These are phyloP conservation scores for Chymomyza caudatula DNA, from an alignment of 2,888 invertebrate species.

Conservation along the genomic window DNA sequence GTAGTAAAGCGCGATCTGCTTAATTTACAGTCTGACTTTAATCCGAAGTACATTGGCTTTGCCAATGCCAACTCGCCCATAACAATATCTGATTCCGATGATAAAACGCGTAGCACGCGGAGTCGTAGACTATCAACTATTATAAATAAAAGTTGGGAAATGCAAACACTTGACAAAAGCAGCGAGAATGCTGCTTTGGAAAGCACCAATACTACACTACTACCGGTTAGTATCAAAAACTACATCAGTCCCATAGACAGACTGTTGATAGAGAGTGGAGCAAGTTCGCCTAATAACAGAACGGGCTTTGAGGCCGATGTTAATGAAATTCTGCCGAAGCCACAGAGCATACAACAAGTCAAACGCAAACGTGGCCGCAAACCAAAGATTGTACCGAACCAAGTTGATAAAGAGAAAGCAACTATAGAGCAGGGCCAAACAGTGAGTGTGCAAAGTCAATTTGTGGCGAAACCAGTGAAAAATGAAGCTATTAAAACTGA, in stretches of 20 bases:
- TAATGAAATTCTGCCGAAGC: constrained; percentile 32
- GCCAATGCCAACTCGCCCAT: constrained; percentile 46
- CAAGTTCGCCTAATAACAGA: constrained; percentile 56
- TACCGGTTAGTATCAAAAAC: background rate
- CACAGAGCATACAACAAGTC: constrained; percentile 28
- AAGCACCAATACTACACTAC: background rate
- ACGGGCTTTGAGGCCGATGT: constrained; percentile 61
- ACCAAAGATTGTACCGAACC: constrained; percentile 17
- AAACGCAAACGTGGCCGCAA: constrained; percentile 49
- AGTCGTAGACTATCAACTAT: constrained; percentile 37
- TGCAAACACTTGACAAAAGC: background rate
- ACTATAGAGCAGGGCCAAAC: constrained; percentile 10
- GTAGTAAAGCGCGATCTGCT: constrained; percentile 66
- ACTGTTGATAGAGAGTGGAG: constrained; percentile 72
- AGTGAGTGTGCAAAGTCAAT: background rate
- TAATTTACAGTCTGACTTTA: constrained; percentile 73
- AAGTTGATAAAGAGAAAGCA: background rate
- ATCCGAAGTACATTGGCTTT: constrained; percentile 76
- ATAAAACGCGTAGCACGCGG: constrained; percentile 52
- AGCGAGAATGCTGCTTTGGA: background rate
- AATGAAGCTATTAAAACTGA: background rate
- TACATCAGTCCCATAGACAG: constrained; percentile 75
- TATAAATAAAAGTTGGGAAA: constrained; percentile 27
- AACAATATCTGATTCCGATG: constrained; percentile 40
- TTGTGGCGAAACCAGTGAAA: background rate